These are phyloP conservation scores for Danio jaintianensis DNA, from an alignment of 2,797 vertebrate species.

Conservation along the genomic window DNA sequence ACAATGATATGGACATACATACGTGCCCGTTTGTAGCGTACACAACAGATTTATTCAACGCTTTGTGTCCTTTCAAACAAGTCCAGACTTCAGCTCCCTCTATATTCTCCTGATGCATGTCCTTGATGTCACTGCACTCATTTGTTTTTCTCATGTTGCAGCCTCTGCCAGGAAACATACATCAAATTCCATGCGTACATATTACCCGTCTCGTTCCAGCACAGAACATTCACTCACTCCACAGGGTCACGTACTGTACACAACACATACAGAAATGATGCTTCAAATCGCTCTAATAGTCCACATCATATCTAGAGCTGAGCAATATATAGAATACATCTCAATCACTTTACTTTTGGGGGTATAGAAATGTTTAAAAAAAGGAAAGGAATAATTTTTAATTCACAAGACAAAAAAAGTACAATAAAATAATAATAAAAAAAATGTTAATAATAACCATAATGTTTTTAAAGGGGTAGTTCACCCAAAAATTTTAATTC, in stretches of 20 bases:
- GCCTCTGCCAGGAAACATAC: constrained; percentile 70
- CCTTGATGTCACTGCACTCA: constrained; percentile 68
- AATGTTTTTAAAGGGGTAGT: no score
- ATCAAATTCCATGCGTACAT: constrained; percentile 71
- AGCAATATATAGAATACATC: background rate
- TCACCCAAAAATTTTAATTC: no score
- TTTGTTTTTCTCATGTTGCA: constrained; percentile 75
- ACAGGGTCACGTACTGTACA: constrained; percentile 65
- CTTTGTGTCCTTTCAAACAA: constrained; percentile 53
- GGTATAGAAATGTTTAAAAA: no score
- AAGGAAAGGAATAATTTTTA: no score
- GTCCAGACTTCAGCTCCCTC: constrained; percentile 57
- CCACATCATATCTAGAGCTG: background rate
- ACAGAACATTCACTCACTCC: constrained; percentile 63
- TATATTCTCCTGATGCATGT: constrained; percentile 68
- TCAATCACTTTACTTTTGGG: background rate
- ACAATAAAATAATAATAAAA: no score
- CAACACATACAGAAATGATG: constrained; percentile 50
- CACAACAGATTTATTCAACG: constrained; percentile 1
- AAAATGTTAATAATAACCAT: no score
- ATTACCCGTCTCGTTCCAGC: constrained; percentile 73
- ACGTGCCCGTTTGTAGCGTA: background rate
- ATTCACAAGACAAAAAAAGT: no score
- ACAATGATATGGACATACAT: background rate
- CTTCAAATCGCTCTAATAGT: background rate